These are phyloP conservation scores for Sinocyclocheilus rhinocerous DNA, from an alignment of 2,113 vertebrate genomes.

Conservation along the genomic window DNA sequence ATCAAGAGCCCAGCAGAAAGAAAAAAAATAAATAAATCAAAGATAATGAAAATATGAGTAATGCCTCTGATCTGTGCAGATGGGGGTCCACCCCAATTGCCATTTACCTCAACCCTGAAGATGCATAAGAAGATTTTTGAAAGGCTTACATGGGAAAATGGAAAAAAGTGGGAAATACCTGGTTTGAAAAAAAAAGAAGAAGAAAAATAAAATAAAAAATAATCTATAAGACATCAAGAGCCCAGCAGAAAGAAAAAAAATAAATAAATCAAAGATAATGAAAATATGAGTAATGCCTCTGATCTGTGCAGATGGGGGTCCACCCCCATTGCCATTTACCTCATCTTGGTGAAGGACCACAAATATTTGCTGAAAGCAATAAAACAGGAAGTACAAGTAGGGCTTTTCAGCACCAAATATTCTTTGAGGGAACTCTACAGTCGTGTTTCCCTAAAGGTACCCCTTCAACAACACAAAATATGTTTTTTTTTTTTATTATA, in stretches of 20 bases:
- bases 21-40: constrained; percentile 54
- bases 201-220: constrained; percentile 55
- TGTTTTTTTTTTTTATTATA: neutral
- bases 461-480: neutral
- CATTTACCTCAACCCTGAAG: too few species aligned
- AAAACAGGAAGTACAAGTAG: constrained; percentile 56
- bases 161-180: too few species aligned
- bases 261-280: constrained; percentile 46
- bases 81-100: too few species aligned
- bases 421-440: constrained; percentile 60
- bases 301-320: constrained; percentile 62
- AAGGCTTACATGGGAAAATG: too few species aligned
- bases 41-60: constrained; percentile 62
- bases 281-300: constrained; percentile 62
- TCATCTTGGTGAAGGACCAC: constrained; percentile 63
- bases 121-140: too few species aligned
- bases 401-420: constrained; percentile 61
- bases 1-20: constrained; percentile 59
- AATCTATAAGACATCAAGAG: constrained; percentile 66
- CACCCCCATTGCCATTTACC: constrained; percentile 67
- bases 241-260: constrained; percentile 61
- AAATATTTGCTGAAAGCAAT: constrained; percentile 69
- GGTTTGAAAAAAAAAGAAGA: too few species aligned
- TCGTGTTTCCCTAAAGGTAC: neutral
- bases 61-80: constrained; percentile 59